Conservation (phyloP, 2,113 vertebrate species). For the Prolemur simus region DNA sequence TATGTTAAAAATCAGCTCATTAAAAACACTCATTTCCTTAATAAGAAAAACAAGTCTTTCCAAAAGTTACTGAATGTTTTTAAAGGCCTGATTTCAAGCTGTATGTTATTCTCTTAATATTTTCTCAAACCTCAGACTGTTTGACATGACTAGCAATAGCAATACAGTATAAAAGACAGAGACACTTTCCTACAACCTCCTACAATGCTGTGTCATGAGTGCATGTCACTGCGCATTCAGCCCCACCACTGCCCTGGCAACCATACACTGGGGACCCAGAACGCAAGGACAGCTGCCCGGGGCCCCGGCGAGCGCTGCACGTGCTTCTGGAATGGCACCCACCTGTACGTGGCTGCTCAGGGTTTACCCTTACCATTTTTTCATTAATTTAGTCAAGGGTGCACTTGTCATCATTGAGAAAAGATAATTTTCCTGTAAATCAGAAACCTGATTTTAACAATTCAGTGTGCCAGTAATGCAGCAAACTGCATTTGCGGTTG, state of each 20-base stretch:
- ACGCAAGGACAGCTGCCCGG: neutral
- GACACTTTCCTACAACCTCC: neutral
- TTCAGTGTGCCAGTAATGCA: neutral
- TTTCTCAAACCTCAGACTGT: neutral
- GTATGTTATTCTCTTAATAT: neutral
- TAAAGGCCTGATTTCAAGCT: neutral
- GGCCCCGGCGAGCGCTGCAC: neutral
- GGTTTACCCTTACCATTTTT: neutral
- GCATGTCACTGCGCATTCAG: accelerated
- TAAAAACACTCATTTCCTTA: neutral
- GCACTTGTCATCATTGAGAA: neutral
- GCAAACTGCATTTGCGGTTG: neutral
- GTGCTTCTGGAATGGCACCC: neutral
- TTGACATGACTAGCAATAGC: neutral
- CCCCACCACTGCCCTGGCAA: accelerated
- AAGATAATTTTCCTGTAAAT: neutral
- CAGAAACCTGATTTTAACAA: neutral
- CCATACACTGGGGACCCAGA: neutral
- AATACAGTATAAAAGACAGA: neutral
- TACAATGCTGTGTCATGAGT: accelerated
- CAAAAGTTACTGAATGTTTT: neutral
- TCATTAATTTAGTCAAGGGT: neutral
- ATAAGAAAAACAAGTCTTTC: neutral
- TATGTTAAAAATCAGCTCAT: neutral
- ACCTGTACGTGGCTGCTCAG: neutral